Base-by-base conservation (phyloP, 2,797 vertebrate genomes). In the Nannoperca australis region DNA sequence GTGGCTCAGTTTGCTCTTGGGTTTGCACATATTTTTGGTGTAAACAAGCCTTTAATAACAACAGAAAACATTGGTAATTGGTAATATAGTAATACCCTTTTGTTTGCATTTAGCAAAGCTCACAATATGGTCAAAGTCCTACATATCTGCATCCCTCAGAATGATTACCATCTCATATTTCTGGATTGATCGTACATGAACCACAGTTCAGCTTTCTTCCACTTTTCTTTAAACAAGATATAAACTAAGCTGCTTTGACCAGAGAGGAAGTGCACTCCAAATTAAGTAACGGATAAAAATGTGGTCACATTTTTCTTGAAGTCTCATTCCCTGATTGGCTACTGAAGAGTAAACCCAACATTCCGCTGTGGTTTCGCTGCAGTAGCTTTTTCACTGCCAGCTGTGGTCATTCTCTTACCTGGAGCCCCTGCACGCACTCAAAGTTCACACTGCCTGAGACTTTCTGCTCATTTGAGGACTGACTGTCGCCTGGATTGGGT, bases 281-380 rank as follows among this genome's bases (percentile, higher is more conserved):
- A 80, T 88, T 51, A 87, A 87, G 81, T 61, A 62, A 88, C 22
- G 69, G 81, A 80, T 81, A 88, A 91, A 78, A 79, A 82, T 73
- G 70, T 82, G 79, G 86, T 85, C 76, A 87, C 83, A 91, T 88
- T 86, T 90, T 82, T 86, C 81, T 77, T 58, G 38, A 83, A 70
- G 27, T 88, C 85, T 73, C 83, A 38, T 70, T 71, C 38, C 27
- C 92, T 93, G 91, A 95, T 94, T 95, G 94, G 94, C 79, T 92
- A 74, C 67, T 77, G 76, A 63, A 70, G 73, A 79, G 81, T 85
- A 88, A 93, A 92, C 78, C 82, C 90, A 80, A 87, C 90, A 91
- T 93, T 93, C 90, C 86, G 32, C 83, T 77, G 78, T 4, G 34
- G 75, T 88, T 89, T 65, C 58, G 67, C 77, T 79, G 69, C 73